phyloP scores from a whole-genome alignment of 2,113 vertebrate species.

The Acanthisitta chloris region DNA sequence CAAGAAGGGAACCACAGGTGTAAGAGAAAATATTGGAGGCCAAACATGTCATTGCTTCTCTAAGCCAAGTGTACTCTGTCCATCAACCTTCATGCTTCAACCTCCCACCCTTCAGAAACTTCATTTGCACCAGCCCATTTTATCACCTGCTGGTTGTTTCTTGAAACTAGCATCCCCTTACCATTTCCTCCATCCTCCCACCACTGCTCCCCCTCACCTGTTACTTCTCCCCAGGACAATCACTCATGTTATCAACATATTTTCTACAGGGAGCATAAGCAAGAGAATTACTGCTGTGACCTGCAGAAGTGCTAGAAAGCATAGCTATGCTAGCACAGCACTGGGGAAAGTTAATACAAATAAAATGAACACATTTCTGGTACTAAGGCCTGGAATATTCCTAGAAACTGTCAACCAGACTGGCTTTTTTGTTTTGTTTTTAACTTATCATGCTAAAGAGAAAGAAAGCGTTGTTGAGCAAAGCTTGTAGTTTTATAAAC shows the following conservation, averaged over 20 bases:
- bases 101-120: neutral
- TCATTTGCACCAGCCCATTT: neutral
- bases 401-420: neutral
- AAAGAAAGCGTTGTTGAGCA: neutral
- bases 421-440: neutral
- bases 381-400: neutral
- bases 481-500: neutral
- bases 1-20: neutral
- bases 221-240: neutral
- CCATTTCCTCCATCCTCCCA: neutral
- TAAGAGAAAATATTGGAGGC: neutral
- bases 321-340: neutral
- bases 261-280: neutral
- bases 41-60: neutral
- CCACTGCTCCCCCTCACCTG: fast-evolving
- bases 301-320: neutral
- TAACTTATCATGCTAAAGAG: neutral
- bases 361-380: neutral
- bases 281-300: neutral
- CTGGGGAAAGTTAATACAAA: neutral
- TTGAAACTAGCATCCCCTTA: neutral
- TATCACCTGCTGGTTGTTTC: neutral
- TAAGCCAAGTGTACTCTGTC: neutral
- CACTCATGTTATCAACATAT: neutral
- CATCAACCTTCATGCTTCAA: neutral